Percentiles rank a stretch among this genome's conserved stretches.
Conservation (phyloP, 2,888 invertebrate species). For the Andrena praecox region DNA sequence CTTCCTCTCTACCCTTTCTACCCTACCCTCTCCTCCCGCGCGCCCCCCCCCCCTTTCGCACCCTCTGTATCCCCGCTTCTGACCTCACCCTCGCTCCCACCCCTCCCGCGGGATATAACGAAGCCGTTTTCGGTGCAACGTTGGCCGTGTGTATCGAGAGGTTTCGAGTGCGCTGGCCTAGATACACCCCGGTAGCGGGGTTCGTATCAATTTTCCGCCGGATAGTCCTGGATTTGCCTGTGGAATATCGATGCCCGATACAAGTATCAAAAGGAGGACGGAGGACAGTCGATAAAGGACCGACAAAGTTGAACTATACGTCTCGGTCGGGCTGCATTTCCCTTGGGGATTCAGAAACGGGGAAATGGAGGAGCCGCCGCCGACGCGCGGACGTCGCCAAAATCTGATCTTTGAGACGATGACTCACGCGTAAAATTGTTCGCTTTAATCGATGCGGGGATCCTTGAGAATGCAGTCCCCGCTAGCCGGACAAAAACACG, state of each 20-base stretch:
- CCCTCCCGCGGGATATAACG: constrained; percentile 34
- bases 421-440: constrained; percentile 7
- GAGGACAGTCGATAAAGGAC: constrained; percentile 8
- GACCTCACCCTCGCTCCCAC: neutral
- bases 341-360: neutral
- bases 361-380: too few species aligned
- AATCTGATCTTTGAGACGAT: neutral
- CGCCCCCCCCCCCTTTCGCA: neutral
- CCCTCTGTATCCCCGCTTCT: neutral
- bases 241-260: constrained; percentile 15
- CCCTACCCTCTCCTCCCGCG: neutral
- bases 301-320: constrained; percentile 18
- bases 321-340: neutral
- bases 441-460: neutral
- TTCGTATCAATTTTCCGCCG: constrained; percentile 46
- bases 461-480: constrained; percentile 1
- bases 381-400: too few species aligned
- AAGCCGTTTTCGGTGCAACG: constrained; percentile 60
- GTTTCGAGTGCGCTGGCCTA: constrained; percentile 65
- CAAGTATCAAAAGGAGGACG: constrained; percentile 19
- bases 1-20: neutral
- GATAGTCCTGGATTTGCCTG: constrained; percentile 23
- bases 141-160: constrained; percentile 45
- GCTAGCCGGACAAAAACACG: neutral
- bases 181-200: constrained; percentile 42